phyloP scores from a whole-genome alignment of 2,797 vertebrate species.

The Salmo trutta region DNA sequence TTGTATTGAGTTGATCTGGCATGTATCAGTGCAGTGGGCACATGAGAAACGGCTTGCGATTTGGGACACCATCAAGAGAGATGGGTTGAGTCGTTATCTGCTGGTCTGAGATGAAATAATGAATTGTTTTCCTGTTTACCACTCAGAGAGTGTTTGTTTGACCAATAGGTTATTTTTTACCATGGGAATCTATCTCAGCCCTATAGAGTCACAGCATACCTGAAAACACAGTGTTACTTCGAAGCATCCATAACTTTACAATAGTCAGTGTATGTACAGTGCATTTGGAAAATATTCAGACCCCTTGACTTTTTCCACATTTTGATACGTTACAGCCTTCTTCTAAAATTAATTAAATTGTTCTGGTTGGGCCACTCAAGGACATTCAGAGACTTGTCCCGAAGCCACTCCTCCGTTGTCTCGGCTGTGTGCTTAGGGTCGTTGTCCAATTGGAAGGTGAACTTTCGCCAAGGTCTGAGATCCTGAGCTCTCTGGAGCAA shows the following conservation, averaged over 20 bases:
- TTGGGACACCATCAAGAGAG: not conserved
- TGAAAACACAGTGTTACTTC: not conserved
- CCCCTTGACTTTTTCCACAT: too few species aligned
- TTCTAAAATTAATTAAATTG: too few species aligned
- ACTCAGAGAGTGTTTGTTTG: not conserved
- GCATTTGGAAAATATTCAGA: too few species aligned
- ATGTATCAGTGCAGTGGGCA: conserved; percentile 4
- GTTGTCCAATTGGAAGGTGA: too few species aligned
- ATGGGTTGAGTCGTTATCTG: not conserved
- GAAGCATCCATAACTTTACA: not conserved
- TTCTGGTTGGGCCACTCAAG: too few species aligned
- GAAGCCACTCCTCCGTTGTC: too few species aligned
- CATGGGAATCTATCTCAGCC: not conserved
- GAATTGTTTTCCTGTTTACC: not conserved
- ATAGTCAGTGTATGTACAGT: not conserved
- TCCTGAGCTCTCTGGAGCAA: too few species aligned
- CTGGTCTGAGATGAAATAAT: not conserved
- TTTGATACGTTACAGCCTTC: too few species aligned
- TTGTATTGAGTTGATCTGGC: conserved; percentile 10
- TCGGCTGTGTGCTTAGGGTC: too few species aligned
- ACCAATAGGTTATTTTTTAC: not conserved
- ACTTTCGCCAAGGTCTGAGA: too few species aligned
- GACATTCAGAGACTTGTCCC: too few species aligned
- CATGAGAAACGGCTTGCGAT: conserved; percentile 2
- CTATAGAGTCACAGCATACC: not conserved